phyloP scores from a whole-genome alignment of 2,797 vertebrate species.

The Eremophila alpestris region DNA sequence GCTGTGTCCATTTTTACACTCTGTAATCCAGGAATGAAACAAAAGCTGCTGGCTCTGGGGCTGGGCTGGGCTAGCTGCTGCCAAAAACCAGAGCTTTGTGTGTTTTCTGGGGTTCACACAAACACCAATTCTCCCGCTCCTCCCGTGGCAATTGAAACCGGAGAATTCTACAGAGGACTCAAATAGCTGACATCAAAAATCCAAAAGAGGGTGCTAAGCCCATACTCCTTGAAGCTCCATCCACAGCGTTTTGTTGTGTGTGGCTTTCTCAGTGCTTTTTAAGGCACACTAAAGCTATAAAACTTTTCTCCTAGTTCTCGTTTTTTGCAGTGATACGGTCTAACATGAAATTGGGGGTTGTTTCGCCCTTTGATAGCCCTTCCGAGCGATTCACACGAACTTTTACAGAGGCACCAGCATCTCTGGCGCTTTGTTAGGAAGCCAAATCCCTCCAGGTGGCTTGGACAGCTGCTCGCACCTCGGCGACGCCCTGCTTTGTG shows the following conservation, averaged over 20 bases:
- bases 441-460: constrained; percentile 77
- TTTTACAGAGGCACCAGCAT: constrained; percentile 64
- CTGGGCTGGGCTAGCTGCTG: neutral
- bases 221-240: neutral
- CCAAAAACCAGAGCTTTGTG: neutral
- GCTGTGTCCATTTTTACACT: too few relatives aligned
- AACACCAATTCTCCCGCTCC: neutral
- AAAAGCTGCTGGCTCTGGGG: neutral
- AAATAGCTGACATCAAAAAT: neutral
- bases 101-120: neutral
- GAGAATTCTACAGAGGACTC: neutral
- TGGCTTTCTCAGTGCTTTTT: neutral
- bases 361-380: constrained; percentile 53
- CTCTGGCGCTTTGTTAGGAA: constrained; percentile 73
- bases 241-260: neutral
- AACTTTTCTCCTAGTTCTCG: neutral
- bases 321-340: constrained; percentile 15
- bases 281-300: neutral
- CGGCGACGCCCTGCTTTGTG: constrained; percentile 76
- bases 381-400: constrained; percentile 65
- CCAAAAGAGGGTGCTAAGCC: neutral
- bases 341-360: constrained; percentile 15
- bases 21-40: neutral
- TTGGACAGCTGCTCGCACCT: constrained; percentile 73
- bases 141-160: neutral